These are phyloP conservation scores for Agriopis aurantiaria DNA, from an alignment of 2,888 invertebrate genomes.

Conservation along the genomic window DNA sequence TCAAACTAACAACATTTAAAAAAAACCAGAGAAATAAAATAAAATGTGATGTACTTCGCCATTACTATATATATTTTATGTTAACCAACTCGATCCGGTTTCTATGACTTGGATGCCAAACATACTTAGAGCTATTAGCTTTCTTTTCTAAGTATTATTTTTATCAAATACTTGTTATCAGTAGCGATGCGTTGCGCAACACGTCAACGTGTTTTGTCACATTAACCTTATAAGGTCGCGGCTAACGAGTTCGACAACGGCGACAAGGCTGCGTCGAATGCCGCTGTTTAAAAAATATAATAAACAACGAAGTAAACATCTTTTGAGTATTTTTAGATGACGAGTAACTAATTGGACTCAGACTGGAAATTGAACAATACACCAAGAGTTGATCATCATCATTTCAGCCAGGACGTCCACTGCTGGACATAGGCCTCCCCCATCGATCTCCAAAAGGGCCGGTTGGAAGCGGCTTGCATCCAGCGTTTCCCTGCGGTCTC, in stretches of 20 bases:
- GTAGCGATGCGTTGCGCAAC: conserved; percentile 16
- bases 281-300: conserved; percentile 32
- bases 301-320: conserved; percentile 8
- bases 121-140: not conserved
- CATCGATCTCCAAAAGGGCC: too few species aligned
- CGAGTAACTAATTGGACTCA: conserved; percentile 9
- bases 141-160: not conserved
- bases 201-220: conserved; percentile 41
- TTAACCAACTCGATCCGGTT: too few species aligned
- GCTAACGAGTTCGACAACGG: conserved; percentile 43
- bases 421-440: too few species aligned
- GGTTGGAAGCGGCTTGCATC: too few species aligned
- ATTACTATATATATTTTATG: too few species aligned
- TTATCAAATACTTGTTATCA: conserved; percentile 13
- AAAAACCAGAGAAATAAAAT: too few species aligned
- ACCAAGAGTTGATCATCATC: too few species aligned
- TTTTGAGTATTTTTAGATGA: conserved; percentile 8
- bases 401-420: too few species aligned
- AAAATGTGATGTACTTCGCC: too few species aligned
- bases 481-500: too few species aligned
- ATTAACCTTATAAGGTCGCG: conserved; percentile 47
- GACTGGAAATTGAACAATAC: not conserved
- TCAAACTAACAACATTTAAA: too few species aligned
- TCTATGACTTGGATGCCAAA: not conserved
- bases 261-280: conserved; percentile 42